Evolutionary conservation across 1,140 invertebrate genomes (phyloP).

Genomic region (Papilio helenus): DNA sequence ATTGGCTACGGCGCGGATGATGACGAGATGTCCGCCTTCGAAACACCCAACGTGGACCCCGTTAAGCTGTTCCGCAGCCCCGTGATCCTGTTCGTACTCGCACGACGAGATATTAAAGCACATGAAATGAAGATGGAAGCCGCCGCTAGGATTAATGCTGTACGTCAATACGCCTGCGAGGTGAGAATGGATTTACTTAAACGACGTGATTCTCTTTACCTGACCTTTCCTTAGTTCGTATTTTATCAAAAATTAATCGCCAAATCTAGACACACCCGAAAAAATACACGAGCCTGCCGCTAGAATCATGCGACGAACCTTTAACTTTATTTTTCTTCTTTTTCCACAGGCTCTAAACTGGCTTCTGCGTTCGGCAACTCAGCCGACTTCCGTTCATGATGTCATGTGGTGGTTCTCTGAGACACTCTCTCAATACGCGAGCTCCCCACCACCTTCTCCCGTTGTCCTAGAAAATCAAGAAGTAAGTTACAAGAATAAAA

Average conservation of each 20-base stretch:
- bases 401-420: conserved; percentile 95
- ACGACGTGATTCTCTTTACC: not conserved
- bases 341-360: conserved; percentile 93
- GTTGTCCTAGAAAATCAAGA: conserved; percentile 67
- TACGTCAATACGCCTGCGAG: conserved; percentile 78
- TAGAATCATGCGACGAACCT: too few relatives aligned
- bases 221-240: not conserved
- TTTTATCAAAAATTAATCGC: not conserved
- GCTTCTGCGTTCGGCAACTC: conserved; percentile 95
- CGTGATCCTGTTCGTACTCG: conserved; percentile 70
- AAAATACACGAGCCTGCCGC: too few relatives aligned
- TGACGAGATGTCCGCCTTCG: conserved; percentile 63
- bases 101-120: conserved; percentile 62
- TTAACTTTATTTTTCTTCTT: too few relatives aligned
- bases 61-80: conserved; percentile 64
- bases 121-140: conserved; percentile 74
- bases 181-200: conserved; percentile 47
- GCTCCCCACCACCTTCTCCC: conserved; percentile 53
- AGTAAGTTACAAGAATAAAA: conserved; percentile 44
- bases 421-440: conserved; percentile 69
- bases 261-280: too few relatives aligned
- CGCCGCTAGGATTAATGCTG: conserved; percentile 70
- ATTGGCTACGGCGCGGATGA: conserved; percentile 74
- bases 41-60: conserved; percentile 61
- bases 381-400: conserved; percentile 95